Percentiles rank a stretch among this genome's conserved stretches.
phyloP scores from a whole-genome alignment of 2,888 invertebrate genomes.

The Gymnocheta viridis region DNA sequence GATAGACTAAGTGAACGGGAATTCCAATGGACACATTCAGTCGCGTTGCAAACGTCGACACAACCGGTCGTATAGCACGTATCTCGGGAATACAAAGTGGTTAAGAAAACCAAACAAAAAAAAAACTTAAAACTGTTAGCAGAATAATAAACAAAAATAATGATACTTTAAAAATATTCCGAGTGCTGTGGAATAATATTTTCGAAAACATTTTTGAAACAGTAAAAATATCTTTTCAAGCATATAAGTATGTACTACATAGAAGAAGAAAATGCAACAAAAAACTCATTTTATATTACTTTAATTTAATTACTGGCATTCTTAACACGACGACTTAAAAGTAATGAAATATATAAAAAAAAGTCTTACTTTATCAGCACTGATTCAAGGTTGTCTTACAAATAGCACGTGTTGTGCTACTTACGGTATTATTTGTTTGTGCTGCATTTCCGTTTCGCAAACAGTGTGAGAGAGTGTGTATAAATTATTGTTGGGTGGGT shows the following conservation, averaged over 20 bases:
- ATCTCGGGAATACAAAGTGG: neutral
- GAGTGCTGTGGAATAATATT: neutral
- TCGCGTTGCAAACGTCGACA: constrained; percentile 67
- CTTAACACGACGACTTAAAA: neutral
- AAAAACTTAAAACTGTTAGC: neutral
- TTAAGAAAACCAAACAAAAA: neutral
- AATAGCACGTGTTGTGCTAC: constrained; percentile 38
- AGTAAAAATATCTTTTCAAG: neutral
- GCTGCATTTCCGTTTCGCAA: neutral
- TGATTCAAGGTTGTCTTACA: constrained; percentile 37
- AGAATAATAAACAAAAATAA: constrained; percentile 5
- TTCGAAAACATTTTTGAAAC: neutral
- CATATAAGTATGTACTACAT: too few relatives aligned
- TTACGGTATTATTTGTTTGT: constrained; percentile 16
- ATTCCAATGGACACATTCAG: constrained; percentile 68
- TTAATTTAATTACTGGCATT: neutral
- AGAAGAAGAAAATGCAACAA: neutral
- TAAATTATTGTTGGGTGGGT: neutral
- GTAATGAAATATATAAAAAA: neutral
- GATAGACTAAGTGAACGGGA: constrained; percentile 35
- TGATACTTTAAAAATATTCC: neutral
- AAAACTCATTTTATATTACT: neutral
- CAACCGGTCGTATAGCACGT: constrained; percentile 60
- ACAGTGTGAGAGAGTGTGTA: neutral
- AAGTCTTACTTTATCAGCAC: constrained; percentile 12